Evolutionary conservation across 2,888 invertebrate genomes (phyloP), one percentile per base, ranked within the genome.

Genomic region (Agonum fuliginosum): DNA sequence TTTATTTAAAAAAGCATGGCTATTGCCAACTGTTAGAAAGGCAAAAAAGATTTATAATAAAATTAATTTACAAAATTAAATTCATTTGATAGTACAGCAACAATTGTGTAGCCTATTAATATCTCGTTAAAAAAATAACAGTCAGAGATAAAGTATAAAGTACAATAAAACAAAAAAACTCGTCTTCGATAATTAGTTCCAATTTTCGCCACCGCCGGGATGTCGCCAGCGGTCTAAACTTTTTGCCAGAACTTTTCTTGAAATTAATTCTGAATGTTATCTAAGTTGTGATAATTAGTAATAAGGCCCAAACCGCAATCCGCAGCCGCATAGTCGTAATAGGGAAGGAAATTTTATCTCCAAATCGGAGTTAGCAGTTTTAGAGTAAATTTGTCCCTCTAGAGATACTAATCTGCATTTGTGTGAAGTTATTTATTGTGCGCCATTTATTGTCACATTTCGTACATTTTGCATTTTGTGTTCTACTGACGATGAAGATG

Each of bases 221-320:
- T 20, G 48, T 20, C 48, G 54, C 54, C 12, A 6, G 24, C 24
- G 24, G 24, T n/a, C 48, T 6, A 48, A 48, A 54, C 4, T 22
- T 54, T 54, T 54, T 54, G 12, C 4, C 54, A 12, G 48, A 12
- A 54, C 20, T 22, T 54, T 54, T 54, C 22, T 10, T 24, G 24
- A 54, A 54, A 54, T 54, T 54, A 54, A 54, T 54, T 54, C 24
- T 24, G 54, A 54, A 22, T 54, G 54, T 54, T 12, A 54, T 54
- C 54, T 54, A 54, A 54, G 24, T 54, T 48, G 48, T 20, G 54
- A 54, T 54, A 54, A 54, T 54, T 54, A 54, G 54, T n/a, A 54
- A 24, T 54, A 54, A 54, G 22, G 24, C 27, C 54, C 54, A 3
- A 12, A 54, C 54, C 24, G 12, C 54, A 54, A 2, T 24, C 20